Base-by-base conservation (phyloP, 2,888 invertebrate genomes). In the Petrophora chlorosata region DNA sequence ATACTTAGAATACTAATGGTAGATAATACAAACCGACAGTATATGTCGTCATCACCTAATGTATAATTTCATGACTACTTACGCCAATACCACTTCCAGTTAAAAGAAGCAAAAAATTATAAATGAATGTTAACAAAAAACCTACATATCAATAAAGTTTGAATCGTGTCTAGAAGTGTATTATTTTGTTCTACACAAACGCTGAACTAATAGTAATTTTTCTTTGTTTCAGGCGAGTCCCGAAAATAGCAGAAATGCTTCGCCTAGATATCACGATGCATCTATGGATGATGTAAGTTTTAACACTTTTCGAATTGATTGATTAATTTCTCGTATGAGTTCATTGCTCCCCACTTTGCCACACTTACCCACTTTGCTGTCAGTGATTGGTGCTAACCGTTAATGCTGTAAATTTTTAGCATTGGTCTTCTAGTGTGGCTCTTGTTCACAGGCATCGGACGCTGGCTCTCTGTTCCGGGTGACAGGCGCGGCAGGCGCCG, bases 401-500 rank as follows among this genome's bases (percentile, higher is more conserved):
- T n/a, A n/a, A n/a, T n/a, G n/a, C n/a, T n/a, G n/a, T n/a, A n/a
- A n/a, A n/a, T n/a, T n/a, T n/a, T n/a, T n/a, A n/a, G n/a, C n/a
- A n/a, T n/a, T n/a, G n/a, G n/a, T n/a, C n/a, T n/a, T n/a, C n/a
- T n/a, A n/a, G n/a, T n/a, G n/a, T n/a, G n/a, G n/a, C n/a, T n/a
- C 16, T 25, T 41, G 3, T 57, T 79, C 76, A 28, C 76, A 89
- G 89, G 89, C 76, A 63, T 87, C 89, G 56, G 89, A 89, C 57
- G 80, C 85, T 54, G 79, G 84, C 70, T 77, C 86, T 76, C 80
- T 89, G 66, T 89, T 89, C 73, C 85, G 89, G 73, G 76, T 88
- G 67, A 71, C 85, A 44, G 94, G 94, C 83, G 94, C 95, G 85
- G 95, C 67, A 13, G 65, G 69, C 57, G 92, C 69, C 1, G 47